Base-by-base conservation (phyloP, 1,140 invertebrate genomes). In the Anagrus nilaparvatae region DNA sequence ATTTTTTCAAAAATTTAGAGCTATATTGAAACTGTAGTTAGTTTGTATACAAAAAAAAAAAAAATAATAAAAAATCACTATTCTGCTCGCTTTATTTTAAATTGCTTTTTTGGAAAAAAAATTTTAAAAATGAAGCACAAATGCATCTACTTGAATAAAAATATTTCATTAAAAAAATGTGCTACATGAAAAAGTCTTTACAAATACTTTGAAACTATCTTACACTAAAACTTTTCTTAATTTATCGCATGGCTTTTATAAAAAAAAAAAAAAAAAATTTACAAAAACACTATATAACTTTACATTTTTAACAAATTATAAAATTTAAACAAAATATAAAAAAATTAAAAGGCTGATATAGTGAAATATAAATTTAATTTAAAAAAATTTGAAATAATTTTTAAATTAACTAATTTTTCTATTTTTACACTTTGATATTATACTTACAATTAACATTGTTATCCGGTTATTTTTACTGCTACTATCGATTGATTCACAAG, bases 221-320 rank as follows among this genome's bases (percentile, higher is more conserved):
- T 32, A 14, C 14, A 21, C n/a, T 20, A 18, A 41, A 41, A 36
- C 13, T 33, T 27, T 27, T 46, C 30, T 29, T 31, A 6, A 38
- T n/a, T n/a, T n/a, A n/a, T 18, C 35, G 45, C 45, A 47, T 47
- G 45, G 40, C 40, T 47, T 43, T 3, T 18, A 21, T 46, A 41
- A 29, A 42, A 10, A 31, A 13, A 16, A 27, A n/a, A n/a, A n/a
- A n/a, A n/a, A n/a, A n/a, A n/a, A n/a, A n/a, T n/a, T n/a, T n/a
- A n/a, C n/a, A n/a, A n/a, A n/a, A n/a, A n/a, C n/a, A n/a, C n/a
- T n/a, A n/a, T n/a, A n/a, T n/a, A n/a, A n/a, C n/a, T n/a, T n/a
- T n/a, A n/a, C n/a, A n/a, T n/a, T n/a, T n/a, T n/a, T n/a, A n/a
- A n/a, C n/a, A n/a, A n/a, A n/a, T n/a, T 19, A n/a, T 21, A 31